Evolutionary conservation across 2,888 invertebrate species (phyloP), one percentile per base, ranked within the genome.

Genomic region (Drosophila prostipennis): DNA sequence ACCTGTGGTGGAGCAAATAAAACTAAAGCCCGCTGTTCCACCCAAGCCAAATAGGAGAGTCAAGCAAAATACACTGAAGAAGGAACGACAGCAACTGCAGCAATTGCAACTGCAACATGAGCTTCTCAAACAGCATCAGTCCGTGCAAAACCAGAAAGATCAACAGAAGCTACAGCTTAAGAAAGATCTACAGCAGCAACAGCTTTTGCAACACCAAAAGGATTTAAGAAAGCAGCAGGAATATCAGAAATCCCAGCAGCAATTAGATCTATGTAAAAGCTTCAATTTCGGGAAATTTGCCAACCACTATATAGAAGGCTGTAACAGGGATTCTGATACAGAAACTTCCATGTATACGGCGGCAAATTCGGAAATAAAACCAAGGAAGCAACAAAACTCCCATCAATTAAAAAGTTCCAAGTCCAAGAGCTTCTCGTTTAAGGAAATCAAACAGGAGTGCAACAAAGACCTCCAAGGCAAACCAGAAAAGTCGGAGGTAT

Each of bases 261-360:
- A 39, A n/a, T 7, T 14, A 0, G 10, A 6, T 4, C 1, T 11
- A 32, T 6, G 14, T 3, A 11, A 8, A 2, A 59, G 57, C 0
- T 83, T 87, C 7, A 83, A 83, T 55, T 79, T 83, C 34, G 83
- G 83, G 0, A 74, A 53, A 37, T 69, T 49, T 2, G 82, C 79
- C 2, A 68, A 52, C 11, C 52, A 6, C 6, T 53, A 64, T 2
- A 48, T 87, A 0, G 51, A 42, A 0, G 52, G 46, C 6, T 34
- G 34, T 5, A 23, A 6, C 3, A n/a, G 42, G 19, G 19, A n/a
- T 8, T 19, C 39, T 6, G 32, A 53, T 1, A 4, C 43, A 0
- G 34, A 40, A 10, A 11, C 37, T 0, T 23, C 34, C 16, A 51
- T 49, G 23, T 10, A 32, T 39, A 8, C 16, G 45, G 55, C 63